Base-by-base conservation (phyloP, 2,113 vertebrate species). In the Cinclus cinclus region DNA sequence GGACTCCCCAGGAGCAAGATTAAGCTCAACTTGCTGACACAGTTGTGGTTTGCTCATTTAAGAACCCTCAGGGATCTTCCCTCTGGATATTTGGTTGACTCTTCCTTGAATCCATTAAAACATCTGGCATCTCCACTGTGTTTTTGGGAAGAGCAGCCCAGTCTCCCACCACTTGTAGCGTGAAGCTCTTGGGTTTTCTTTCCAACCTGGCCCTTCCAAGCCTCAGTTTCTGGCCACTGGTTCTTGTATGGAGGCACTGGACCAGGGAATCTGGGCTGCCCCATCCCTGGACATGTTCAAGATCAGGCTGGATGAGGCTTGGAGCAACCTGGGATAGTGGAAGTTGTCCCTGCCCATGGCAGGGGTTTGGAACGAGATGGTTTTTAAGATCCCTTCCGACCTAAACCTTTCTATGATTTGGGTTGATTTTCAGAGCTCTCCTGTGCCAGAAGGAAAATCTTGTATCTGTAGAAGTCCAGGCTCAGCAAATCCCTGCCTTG, bases 341-440 rank as follows among this genome's bases (percentile, higher is more conserved):
- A 13, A 90, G 12, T 1, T 37, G 47, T 33, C 49, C 15, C 35
- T 37, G 3, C 10, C 30, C n/a, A 4, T 15, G 10, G 27, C 39
- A 62, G 23, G 13, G 41, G 3, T 5, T 17, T 42, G 47, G 21
- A 76, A 33, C 2, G 0, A 4, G 27, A 2, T 28, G 41, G 3
- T 35, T 70, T 63, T 49, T 63, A 64, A 56, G 11, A 64, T 37
- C 42, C 31, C 10, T 27, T 76, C n/a, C 27, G 49, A 63, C 41
- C 55, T 49, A 63, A 42, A 60, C 35, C 15, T 49, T 63, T 11
- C 31, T 33, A 9, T 23, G 55, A 63, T 78, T 42, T 59, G 8
- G 7, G 13, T 25, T 69, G 20, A 11, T 85, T 79, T 87, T 50
- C 63, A 79, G 67, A 76, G 23, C 44, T 60, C 14, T 82, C 30